These are phyloP conservation scores for Paracyprichromis sp. DNA, from an alignment of 2,113 vertebrate species.

Conservation along the genomic window DNA sequence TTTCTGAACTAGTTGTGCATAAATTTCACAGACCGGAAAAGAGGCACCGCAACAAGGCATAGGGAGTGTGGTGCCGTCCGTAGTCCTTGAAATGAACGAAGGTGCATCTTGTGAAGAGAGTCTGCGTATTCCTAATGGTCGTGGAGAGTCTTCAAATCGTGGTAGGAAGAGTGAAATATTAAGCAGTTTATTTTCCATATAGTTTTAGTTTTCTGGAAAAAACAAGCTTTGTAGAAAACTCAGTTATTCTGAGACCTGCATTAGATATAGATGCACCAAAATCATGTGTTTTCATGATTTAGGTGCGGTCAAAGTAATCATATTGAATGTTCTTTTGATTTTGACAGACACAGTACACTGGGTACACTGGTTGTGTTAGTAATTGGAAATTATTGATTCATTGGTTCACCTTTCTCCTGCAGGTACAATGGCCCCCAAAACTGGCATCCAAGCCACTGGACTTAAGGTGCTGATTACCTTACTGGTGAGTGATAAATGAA, in stretches of 20 bases:
- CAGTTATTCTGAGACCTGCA: neutral
- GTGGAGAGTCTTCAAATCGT: neutral
- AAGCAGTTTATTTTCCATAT: neutral
- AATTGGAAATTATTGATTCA: neutral
- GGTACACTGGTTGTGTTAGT: neutral
- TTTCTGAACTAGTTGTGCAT: neutral
- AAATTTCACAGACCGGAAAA: neutral
- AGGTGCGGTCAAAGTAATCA: neutral
- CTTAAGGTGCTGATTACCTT: neutral
- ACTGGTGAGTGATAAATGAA: neutral
- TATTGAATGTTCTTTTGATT: neutral
- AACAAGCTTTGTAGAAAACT: neutral
- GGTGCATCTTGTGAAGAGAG: neutral
- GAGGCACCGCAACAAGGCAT: accelerated
- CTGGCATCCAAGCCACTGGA: neutral
- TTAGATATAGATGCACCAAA: neutral
- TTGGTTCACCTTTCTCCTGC: neutral
- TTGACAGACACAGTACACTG: neutral
- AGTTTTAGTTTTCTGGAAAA: neutral
- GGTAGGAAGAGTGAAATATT: neutral
- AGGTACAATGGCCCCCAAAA: neutral
- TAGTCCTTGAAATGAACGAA: neutral
- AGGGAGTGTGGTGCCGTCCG: neutral
- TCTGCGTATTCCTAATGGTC: neutral
- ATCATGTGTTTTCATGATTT: neutral